These are phyloP conservation scores for Temnothorax ravouxi DNA, from an alignment of 2,888 invertebrate genomes.

Conservation along the genomic window DNA sequence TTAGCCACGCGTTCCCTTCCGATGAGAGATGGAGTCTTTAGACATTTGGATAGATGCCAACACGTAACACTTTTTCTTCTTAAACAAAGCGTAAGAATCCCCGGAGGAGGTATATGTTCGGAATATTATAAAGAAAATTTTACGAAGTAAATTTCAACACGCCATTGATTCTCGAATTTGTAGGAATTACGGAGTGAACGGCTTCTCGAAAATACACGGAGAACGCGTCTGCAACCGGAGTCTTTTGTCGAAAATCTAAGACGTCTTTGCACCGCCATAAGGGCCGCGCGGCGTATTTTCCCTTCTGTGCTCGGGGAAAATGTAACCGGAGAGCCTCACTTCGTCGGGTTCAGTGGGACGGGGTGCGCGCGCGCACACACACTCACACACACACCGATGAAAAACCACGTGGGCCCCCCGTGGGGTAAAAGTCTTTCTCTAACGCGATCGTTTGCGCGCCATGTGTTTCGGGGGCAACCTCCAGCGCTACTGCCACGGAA, in stretches of 20 bases:
- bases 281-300: slow-evolving; percentile 58
- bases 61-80: background rate
- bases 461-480: slow-evolving; percentile 81
- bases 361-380: slow-evolving; percentile 59
- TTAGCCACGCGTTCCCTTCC: slow-evolving; percentile 59
- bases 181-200: background rate
- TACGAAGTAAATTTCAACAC: background rate
- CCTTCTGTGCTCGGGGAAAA: slow-evolving; percentile 65
- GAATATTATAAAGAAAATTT: background rate
- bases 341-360: slow-evolving; percentile 60
- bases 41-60: background rate
- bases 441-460: slow-evolving; percentile 80
- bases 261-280: slow-evolving; percentile 52
- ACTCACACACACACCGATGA: slow-evolving; percentile 68
- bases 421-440: slow-evolving; percentile 85
- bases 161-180: background rate
- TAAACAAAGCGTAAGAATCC: background rate
- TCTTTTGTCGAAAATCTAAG: slow-evolving; percentile 43
- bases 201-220: slow-evolving; percentile 17
- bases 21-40: slow-evolving; percentile 6
- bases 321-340: slow-evolving; percentile 76
- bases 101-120: background rate
- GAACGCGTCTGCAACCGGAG: slow-evolving; percentile 34
- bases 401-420: slow-evolving; percentile 82
- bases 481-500: slow-evolving; percentile 49